Conservation (phyloP, 2,888 invertebrate genomes). For the Xylocampa areola region DNA sequence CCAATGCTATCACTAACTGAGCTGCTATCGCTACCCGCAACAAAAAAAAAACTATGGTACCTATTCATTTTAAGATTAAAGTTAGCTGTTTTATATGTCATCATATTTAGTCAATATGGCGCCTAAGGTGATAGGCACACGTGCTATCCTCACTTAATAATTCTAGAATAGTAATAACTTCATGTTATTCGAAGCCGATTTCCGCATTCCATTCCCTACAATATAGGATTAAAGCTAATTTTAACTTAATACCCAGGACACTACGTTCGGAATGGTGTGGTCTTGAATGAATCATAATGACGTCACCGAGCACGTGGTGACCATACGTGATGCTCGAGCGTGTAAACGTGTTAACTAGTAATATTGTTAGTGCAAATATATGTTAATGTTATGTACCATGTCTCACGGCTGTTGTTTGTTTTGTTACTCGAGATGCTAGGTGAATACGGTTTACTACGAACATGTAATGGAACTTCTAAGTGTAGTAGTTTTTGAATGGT, state of each 20-base stretch:
- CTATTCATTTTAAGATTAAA: too few relatives aligned
- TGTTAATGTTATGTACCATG: slow-evolving; percentile 59
- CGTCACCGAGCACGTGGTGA: slow-evolving; percentile 67
- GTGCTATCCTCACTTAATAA: not conserved
- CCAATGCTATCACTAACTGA: too few relatives aligned
- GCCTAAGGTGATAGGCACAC: not conserved
- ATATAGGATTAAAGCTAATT: slow-evolving; percentile 39
- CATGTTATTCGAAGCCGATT: slow-evolving; percentile 29
- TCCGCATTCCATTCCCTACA: slow-evolving; percentile 55
- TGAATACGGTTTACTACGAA: slow-evolving; percentile 12
- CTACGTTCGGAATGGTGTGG: slow-evolving; percentile 14
- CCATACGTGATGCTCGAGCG: slow-evolving; percentile 55
- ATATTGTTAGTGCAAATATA: slow-evolving; percentile 57
- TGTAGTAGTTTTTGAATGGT: not conserved
- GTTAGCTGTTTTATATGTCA: not conserved
- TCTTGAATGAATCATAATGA: slow-evolving; percentile 54
- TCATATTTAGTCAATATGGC: slow-evolving; percentile 2
- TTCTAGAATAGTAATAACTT: slow-evolving; percentile 12
- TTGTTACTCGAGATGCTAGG: slow-evolving; percentile 32
- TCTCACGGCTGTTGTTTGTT: slow-evolving; percentile 58
- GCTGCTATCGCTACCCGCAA: too few relatives aligned
- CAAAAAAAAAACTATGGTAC: too few relatives aligned
- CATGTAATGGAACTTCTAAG: slow-evolving; percentile 1
- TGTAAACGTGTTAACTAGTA: slow-evolving; percentile 59
- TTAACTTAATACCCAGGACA: slow-evolving; percentile 39